phyloP scores from a whole-genome alignment of 1,140 invertebrate genomes.

The Daktulosphaira vitifoliae region DNA sequence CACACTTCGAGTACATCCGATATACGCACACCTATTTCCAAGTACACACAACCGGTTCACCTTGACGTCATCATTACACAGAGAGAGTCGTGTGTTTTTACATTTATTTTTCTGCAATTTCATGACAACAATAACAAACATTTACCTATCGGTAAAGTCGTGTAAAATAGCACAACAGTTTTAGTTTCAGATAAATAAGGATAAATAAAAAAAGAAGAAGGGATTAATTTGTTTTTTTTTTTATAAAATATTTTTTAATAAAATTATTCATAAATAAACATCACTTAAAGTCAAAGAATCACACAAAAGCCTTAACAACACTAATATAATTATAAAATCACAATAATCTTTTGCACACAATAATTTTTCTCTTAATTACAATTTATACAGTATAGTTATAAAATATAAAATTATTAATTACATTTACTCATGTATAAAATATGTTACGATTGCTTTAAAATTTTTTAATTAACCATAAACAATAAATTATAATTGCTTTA shows the following conservation, averaged over 20 bases:
- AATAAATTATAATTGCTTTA: slow-evolving; percentile 8
- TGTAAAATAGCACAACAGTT: too few species aligned
- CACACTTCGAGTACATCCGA: slow-evolving; percentile 3
- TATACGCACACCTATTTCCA: slow-evolving; percentile 16
- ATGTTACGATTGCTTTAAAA: slow-evolving; percentile 11
- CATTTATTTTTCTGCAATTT: background rate
- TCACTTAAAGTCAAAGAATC: slow-evolving; percentile 25
- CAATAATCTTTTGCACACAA: slow-evolving; percentile 30
- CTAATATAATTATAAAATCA: background rate
- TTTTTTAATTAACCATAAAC: slow-evolving; percentile 1
- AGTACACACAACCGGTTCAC: slow-evolving; percentile 25
- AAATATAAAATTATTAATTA: background rate
- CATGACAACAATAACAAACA: background rate
- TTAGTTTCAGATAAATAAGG: too few species aligned
- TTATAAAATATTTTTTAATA: slow-evolving; percentile 30
- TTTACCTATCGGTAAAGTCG: background rate
- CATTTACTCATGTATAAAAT: background rate
- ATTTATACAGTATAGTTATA: too few species aligned
- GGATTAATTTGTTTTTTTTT: background rate
- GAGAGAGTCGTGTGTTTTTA: background rate
- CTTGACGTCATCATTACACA: slow-evolving; percentile 13
- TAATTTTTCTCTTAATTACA: background rate
- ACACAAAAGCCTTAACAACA: slow-evolving; percentile 27
- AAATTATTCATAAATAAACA: slow-evolving; percentile 30
- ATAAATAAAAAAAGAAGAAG: background rate